A percentile compares a stretch with the other conserved stretches of the same genome.
phyloP scores from a whole-genome alignment of 2,113 vertebrate species.

The Epinephelus cyanopodus region DNA sequence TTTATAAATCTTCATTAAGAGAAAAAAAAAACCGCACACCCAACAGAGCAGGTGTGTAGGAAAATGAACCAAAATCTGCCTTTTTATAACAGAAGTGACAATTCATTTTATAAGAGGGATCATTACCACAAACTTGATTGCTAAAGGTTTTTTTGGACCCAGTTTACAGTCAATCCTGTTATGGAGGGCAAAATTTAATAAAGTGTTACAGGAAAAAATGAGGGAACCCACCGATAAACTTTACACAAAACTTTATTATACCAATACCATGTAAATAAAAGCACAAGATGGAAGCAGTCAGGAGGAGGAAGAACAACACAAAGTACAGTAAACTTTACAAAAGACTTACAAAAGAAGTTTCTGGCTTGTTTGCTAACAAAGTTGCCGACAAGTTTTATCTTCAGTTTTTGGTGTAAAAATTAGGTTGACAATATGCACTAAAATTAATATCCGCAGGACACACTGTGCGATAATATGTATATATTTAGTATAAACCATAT shows the following conservation, averaged over 20 bases:
- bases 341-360: slow-evolving; percentile 22
- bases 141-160: background rate
- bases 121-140: background rate
- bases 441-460: slow-evolving; percentile 29
- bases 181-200: background rate
- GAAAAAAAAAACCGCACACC: background rate
- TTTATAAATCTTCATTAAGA: background rate
- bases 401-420: background rate
- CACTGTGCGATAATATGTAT: slow-evolving; percentile 44
- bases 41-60: background rate
- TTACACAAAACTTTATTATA: slow-evolving; percentile 75
- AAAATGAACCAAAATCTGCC: background rate
- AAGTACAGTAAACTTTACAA: slow-evolving; percentile 64
- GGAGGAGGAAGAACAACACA: slow-evolving; percentile 62
- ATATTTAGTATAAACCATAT: slow-evolving; percentile 52
- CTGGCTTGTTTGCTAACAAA: slow-evolving; percentile 35
- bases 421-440: slow-evolving; percentile 27
- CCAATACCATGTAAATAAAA: slow-evolving; percentile 65
- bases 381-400: slow-evolving; percentile 2
- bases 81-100: background rate
- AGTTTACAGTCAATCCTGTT: background rate
- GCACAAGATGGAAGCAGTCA: slow-evolving; percentile 55
- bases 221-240: slow-evolving; percentile 1
- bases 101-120: background rate
- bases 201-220: background rate